Conservation (phyloP, 2,113 vertebrate genomes). For the Ochotona princeps region DNA sequence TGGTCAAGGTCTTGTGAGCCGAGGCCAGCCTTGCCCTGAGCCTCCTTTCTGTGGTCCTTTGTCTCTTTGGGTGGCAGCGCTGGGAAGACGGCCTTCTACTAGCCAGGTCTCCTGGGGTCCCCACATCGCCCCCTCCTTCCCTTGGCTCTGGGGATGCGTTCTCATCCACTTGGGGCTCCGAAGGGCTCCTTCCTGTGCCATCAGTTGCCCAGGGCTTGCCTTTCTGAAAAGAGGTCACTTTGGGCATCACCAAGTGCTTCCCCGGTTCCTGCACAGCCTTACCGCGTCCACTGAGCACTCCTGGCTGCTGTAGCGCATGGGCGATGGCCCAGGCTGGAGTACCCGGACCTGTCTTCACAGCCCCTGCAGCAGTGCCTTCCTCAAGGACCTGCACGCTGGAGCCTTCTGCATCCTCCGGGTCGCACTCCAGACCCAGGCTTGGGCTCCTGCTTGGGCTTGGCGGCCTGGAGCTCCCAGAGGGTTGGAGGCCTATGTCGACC, state of each 20-base stretch:
- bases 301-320: neutral
- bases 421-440: neutral
- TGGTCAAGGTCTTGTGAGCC: slow-evolving; percentile 91
- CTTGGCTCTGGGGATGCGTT: neutral
- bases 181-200: neutral
- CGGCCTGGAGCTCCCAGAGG: neutral
- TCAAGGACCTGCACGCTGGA: fast-evolving
- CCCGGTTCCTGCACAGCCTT: slow-evolving; percentile 47
- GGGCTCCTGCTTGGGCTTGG: neutral
- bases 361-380: fast-evolving
- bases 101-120: slow-evolving; percentile 60
- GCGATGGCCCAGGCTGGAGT: fast-evolving
- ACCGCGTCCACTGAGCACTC: fast-evolving
- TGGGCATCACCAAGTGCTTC: slow-evolving; percentile 86
- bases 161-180: neutral
- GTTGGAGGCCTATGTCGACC: neutral
- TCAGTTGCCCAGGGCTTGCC: slow-evolving; percentile 66
- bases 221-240: slow-evolving; percentile 88
- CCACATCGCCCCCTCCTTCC: slow-evolving; percentile 52
- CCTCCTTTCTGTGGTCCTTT: slow-evolving; percentile 87
- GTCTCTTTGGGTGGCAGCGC: slow-evolving; percentile 80
- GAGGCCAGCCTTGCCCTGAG: slow-evolving; percentile 88
- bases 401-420: neutral
- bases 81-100: slow-evolving; percentile 74
- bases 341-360: fast-evolving